Evolutionary conservation across 2,797 vertebrate genomes (phyloP), one percentile per base, ranked within the genome.

Genomic region (Sebastiscus tertius): DNA sequence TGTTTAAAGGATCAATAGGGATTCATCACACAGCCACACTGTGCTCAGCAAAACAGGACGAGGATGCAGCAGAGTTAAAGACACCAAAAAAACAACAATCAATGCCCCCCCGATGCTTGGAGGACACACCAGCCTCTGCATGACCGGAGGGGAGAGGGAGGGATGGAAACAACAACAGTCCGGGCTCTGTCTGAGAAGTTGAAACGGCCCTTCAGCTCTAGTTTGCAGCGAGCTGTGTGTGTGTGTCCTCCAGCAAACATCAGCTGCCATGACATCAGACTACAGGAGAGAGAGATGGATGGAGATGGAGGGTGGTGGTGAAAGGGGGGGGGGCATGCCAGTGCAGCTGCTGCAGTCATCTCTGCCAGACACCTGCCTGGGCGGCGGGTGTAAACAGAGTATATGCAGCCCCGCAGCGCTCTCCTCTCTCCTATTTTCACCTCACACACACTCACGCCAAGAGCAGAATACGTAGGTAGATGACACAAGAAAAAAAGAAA

Each of bases 201-300:
- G 49, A 75, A 83, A 59, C 4, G 58, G 85, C 85, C 71, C 77
- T 82, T 82, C 76, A 79, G 80, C 80, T 59, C 39, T 54, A 81
- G 83, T 87, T 87, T 87, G 82, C 83, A 73, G 81, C 52, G 20
- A 87, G 70, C 69, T 34, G 70, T 36, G 72, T 42, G 39, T 29
- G 74, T 31, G 74, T 77, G 83, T 87, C 87, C 89, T 89, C 79
- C 75, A 85, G 82, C 62, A 85, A 75, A 88, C 88, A 93, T 90
- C 89, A 75, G 11, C 86, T 85, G 87, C 80, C 70, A 89, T 81
- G 89, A 93, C 89, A 93, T 94, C 94, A 95, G 89, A 95, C 92
- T 79, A 87, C 29, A 73, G 29, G 77, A 78, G 62, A 78, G 76
- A 79, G 76, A 75, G 77, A 79, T 14, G 60, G 70, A 59, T n/a